A percentile compares a stretch with the other conserved stretches of the same genome.
phyloP scores from a whole-genome alignment of 2,113 vertebrate species.

The Xenopus laevis region DNA sequence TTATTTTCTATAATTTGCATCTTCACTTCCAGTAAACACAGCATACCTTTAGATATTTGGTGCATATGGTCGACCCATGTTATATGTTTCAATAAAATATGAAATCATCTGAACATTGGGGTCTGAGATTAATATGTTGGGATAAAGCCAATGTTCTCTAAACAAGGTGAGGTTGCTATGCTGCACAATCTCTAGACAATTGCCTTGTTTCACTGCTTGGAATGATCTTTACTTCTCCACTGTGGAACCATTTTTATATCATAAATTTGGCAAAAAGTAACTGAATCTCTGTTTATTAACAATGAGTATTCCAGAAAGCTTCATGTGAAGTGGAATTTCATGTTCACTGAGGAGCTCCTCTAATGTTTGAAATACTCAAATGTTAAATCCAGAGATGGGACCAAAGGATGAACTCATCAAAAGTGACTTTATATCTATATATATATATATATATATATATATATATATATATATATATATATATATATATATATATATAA shows the following conservation, averaged over 20 bases:
- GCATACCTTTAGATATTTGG: conserved; percentile 6
- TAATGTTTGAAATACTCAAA: not conserved
- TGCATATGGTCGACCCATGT: not conserved
- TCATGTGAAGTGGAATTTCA: conserved; percentile 22
- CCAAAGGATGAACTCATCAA: not conserved
- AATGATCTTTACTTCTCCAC: conserved; percentile 18
- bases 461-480: no score
- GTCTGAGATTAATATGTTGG: conserved; percentile 24
- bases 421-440: not conserved
- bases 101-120: conserved; percentile 21
- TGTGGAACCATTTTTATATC: conserved; percentile 39
- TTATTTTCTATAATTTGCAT: no score
- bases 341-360: conserved; percentile 13
- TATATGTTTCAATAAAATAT: conserved; percentile 23
- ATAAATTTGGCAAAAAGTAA: conserved; percentile 27
- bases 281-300: conserved; percentile 41
- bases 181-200: conserved; percentile 38
- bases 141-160: conserved; percentile 27
- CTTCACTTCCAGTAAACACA: no score
- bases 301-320: conserved; percentile 31
- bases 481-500: conserved; percentile 12
- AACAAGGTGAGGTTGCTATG: conserved; percentile 41
- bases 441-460: no score
- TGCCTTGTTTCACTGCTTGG: conserved; percentile 40
- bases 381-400: not conserved